Conservation (phyloP, 2,888 invertebrate genomes). For the Lutraria lutraria region DNA sequence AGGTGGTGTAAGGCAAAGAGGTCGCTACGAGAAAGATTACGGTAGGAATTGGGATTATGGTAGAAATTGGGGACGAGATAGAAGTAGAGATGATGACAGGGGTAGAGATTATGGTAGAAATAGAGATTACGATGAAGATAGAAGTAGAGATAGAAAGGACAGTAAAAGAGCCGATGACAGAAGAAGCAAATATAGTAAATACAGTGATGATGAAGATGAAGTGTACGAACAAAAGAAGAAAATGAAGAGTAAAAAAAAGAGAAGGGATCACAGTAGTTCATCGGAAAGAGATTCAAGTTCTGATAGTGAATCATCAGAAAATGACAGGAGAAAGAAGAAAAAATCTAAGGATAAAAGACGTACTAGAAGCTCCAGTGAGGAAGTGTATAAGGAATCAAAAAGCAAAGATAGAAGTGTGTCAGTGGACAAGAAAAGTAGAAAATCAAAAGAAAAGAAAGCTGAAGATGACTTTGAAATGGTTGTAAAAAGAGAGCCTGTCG, state of each 20-base stretch:
- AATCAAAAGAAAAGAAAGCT: neutral
- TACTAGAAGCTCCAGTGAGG: constrained; percentile 34
- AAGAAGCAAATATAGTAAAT: constrained; percentile 30
- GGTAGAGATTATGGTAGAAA: constrained; percentile 5
- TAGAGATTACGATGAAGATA: constrained; percentile 10
- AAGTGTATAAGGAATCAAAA: neutral
- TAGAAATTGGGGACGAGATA: constrained; percentile 22
- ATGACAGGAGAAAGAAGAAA: constrained; percentile 33
- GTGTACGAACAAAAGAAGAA: constrained; percentile 35
- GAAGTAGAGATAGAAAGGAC: constrained; percentile 21
- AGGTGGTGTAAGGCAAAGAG: constrained; percentile 22
- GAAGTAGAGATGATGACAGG: constrained; percentile 21
- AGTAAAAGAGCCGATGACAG: constrained; percentile 23
- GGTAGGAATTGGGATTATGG: neutral
- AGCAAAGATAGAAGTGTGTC: constrained; percentile 36
- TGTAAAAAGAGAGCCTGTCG: constrained; percentile 23
- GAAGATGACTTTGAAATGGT: neutral
- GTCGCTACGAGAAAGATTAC: constrained; percentile 27
- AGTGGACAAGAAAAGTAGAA: constrained; percentile 20
- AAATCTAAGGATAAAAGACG: neutral
- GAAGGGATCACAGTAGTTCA: constrained; percentile 32
- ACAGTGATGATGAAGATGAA: constrained; percentile 16
- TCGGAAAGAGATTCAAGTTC: constrained; percentile 26
- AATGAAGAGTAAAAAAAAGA: constrained; percentile 31
- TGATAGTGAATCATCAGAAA: constrained; percentile 32